These are phyloP conservation scores for Muricea muricata DNA, from an alignment of 92 coral and sea anemone species.

Conservation along the genomic window DNA sequence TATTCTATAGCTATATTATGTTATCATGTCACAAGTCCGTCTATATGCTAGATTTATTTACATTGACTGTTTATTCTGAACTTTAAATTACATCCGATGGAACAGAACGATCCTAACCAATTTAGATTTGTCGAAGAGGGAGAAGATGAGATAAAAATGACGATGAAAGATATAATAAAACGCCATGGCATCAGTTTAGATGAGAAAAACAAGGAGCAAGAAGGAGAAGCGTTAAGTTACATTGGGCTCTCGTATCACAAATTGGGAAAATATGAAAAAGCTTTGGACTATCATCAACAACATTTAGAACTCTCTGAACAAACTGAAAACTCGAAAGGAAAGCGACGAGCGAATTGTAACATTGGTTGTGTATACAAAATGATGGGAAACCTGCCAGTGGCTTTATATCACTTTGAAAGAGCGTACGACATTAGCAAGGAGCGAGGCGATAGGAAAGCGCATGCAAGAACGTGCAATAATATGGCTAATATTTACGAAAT, in stretches of 20 bases:
- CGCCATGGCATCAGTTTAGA: constrained; percentile 74
- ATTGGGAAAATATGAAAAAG: constrained; percentile 75
- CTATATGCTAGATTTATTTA: background rate
- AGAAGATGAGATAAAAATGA: constrained; percentile 74
- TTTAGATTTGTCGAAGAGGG: constrained; percentile 84
- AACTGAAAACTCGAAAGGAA: constrained; percentile 76
- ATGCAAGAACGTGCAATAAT: constrained; percentile 80
- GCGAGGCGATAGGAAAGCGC: constrained; percentile 65
- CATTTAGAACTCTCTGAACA: constrained; percentile 77
- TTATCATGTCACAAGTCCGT: background rate
- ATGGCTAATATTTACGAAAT: constrained; percentile 90
- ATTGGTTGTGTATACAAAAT: constrained; percentile 84
- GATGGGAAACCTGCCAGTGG: constrained; percentile 74
- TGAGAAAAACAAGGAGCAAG: constrained; percentile 75
- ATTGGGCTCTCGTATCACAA: constrained; percentile 88
- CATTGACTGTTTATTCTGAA: background rate
- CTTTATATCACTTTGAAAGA: constrained; percentile 72
- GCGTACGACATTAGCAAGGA: constrained; percentile 79
- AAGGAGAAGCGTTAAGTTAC: constrained; percentile 78
- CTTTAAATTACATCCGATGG: constrained; percentile 51
- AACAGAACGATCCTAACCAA: constrained; percentile 90
- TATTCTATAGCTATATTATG: background rate
- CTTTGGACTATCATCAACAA: constrained; percentile 82
- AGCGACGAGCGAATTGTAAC: constrained; percentile 87
- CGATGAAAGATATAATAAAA: constrained; percentile 75